Base-by-base conservation (phyloP, 2,797 vertebrate species). In the Podarcis siculus region DNA sequence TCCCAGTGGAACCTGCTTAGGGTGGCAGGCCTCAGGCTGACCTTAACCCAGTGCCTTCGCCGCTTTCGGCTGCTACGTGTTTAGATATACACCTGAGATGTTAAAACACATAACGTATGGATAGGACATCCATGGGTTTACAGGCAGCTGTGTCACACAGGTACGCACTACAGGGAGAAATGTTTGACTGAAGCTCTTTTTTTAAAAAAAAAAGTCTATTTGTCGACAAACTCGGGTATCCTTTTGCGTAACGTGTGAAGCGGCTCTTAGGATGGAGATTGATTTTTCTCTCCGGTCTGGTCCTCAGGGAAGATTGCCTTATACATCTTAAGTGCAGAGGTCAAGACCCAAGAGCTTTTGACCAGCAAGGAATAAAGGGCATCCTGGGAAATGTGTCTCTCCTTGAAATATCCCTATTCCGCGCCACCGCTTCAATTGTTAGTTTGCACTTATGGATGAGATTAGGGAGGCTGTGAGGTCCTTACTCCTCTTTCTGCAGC, bases 281-380 rank as follows among this genome's bases (percentile, higher is more conserved):
- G 5, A 55, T 23, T 61, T 64, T 39, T n/a, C 27, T 17, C 45
- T 23, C 49, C 49, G 4, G 69, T 79, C 78, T 39, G 25, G 27
- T 72, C 6, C 21, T n/a, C 55, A 25, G 32, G 39, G 64, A 80
- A 75, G 79, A 75, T 79, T 83, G 8, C 19, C 42, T 83, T 72
- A 10, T 39, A 77, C 10, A 5, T 81, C 89, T 92, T 87, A 89
- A 89, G 87, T 32, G 72, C 73, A 77, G 72, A 78, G 89, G 91
- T 82, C 58, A 71, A 89, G 86, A 86, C 82, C 89, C 90, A 83
- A 76, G 71, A 88, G 85, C 86, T 90, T 90, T 92, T 27, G 83
- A 80, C 76, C 91, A 90, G 87, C 37, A n/a, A 86, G 77, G 90
- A 86, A 58, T 58, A 75, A 5, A 42, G 21, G 25, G 8, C 8